Evolutionary conservation across 2,888 invertebrate genomes (phyloP).

Genomic region (Scrobipalpa atriplicella): DNA sequence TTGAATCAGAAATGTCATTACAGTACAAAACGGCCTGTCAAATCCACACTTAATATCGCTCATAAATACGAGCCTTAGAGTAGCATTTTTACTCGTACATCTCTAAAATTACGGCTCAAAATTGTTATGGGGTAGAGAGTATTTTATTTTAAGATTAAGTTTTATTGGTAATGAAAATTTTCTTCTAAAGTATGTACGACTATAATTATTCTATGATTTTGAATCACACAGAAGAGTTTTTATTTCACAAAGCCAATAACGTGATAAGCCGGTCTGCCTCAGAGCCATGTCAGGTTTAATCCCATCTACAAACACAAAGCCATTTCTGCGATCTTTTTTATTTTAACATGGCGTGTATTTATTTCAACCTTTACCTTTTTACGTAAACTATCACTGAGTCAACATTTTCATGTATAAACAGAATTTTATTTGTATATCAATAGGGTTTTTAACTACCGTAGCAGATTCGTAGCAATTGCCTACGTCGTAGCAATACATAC

Average conservation of each 20-base stretch:
- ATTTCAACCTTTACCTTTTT: not conserved
- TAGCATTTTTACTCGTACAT: too few species aligned
- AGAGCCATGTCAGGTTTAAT: constrained; percentile 62
- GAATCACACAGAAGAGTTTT: not conserved
- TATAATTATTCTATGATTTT: not conserved
- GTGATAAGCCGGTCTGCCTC: constrained; percentile 59
- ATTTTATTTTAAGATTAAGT: too few species aligned
- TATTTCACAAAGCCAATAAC: constrained; percentile 50
- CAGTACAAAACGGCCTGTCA: too few species aligned
- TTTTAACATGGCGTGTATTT: not conserved
- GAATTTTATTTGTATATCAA: not conserved
- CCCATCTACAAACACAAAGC: constrained; percentile 38
- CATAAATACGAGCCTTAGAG: too few species aligned
- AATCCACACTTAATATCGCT: too few species aligned
- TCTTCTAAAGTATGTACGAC: too few species aligned
- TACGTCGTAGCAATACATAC: not conserved
- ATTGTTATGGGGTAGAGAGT: too few species aligned
- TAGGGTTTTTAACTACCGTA: not conserved
- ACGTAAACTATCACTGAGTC: too few species aligned
- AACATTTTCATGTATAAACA: not conserved
- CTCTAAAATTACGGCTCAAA: too few species aligned
- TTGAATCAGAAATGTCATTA: too few species aligned
- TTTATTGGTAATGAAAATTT: too few species aligned
- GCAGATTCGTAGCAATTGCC: not conserved
- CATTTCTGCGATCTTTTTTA: constrained; percentile 13